Percentiles rank a stretch among this genome's conserved stretches.
Conservation (phyloP, 2,797 vertebrate species). For the Myotis pilosus region DNA sequence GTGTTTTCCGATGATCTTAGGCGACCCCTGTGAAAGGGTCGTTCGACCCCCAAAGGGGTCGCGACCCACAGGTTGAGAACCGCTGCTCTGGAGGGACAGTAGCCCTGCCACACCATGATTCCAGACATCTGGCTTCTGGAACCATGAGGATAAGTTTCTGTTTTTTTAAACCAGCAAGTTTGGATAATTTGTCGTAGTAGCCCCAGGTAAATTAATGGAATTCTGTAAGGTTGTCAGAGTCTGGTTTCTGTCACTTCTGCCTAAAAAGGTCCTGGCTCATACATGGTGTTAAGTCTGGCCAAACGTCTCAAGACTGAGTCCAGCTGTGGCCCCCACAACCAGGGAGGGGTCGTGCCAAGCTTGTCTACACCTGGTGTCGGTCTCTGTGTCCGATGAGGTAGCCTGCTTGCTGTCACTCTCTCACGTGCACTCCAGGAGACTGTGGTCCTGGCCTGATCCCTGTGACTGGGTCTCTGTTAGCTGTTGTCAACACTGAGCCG, state of each 20-base stretch:
- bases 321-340: neutral
- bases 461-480: neutral
- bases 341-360: neutral
- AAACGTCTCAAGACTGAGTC: neutral
- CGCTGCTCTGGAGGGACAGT: neutral
- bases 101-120: too few species aligned
- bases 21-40: too few species aligned
- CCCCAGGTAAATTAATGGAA: neutral
- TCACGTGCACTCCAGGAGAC: neutral
- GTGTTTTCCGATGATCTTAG: too few species aligned
- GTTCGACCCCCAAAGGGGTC: too few species aligned
- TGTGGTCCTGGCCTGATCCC: neutral
- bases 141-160: neutral
- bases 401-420: neutral
- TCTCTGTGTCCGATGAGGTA: neutral
- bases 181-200: neutral
- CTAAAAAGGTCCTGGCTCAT: neutral
- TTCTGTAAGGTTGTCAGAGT: neutral
- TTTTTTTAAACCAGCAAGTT: neutral
- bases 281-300: neutral
- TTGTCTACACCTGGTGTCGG: neutral
- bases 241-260: constrained; percentile 1
- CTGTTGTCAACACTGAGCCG: neutral
- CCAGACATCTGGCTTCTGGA: neutral
- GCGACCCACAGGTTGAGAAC: too few species aligned